A percentile compares a stretch with the other conserved stretches of the same genome.
These are phyloP conservation scores for Encarsia formosa DNA, from an alignment of 2,888 invertebrate genomes.

Conservation along the genomic window DNA sequence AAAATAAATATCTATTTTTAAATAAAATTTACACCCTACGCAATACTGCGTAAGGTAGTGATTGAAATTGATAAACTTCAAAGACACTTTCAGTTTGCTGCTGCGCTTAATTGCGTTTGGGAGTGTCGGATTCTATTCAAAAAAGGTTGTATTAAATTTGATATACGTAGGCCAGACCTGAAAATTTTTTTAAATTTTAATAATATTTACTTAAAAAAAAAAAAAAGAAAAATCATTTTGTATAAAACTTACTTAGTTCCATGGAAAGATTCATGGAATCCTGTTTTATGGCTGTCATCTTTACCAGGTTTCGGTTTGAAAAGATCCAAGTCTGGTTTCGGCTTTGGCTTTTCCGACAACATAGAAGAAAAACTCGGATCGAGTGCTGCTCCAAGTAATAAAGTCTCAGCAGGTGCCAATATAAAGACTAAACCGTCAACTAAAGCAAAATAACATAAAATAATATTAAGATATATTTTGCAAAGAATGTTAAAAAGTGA, in stretches of 20 bases:
- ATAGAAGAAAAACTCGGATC: slow-evolving; percentile 35
- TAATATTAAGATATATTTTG: neutral
- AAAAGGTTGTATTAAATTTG: slow-evolving; percentile 56
- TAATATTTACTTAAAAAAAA: no score
- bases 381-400: slow-evolving; percentile 56
- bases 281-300: slow-evolving; percentile 1
- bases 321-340: slow-evolving; percentile 21
- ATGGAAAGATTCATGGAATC: neutral
- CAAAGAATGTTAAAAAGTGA: neutral
- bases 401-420: slow-evolving; percentile 61
- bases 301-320: slow-evolving; percentile 12
- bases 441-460: slow-evolving; percentile 8
- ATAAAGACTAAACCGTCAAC: slow-evolving; percentile 67
- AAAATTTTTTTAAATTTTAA: no score
- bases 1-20: no score
- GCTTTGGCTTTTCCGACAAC: slow-evolving; percentile 18
- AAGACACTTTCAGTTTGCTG: no score
- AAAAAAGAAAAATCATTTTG: slow-evolving; percentile 6
- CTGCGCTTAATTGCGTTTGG: no score
- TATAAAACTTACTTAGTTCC: neutral
- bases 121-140: slow-evolving; percentile 16
- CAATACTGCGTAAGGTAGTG: neutral
- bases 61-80: neutral
- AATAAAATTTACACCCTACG: no score
- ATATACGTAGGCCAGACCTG: slow-evolving; percentile 57